phyloP scores from a whole-genome alignment of 2,888 invertebrate species.

The Cyaniris semiargus region DNA sequence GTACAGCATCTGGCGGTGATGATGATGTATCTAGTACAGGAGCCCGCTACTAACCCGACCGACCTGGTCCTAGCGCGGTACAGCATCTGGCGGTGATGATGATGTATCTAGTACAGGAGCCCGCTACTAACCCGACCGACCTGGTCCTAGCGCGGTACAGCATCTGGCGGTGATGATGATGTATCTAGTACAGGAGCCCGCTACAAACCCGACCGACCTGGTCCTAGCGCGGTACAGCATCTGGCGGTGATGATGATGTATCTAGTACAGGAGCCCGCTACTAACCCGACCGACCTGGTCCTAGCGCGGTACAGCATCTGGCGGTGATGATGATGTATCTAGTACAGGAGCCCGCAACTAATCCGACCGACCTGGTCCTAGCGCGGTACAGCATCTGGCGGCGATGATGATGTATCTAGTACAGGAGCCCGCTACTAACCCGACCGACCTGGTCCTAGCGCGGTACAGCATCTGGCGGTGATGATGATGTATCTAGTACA shows the following conservation, averaged over 20 bases:
- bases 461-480: too few species aligned
- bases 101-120: too few species aligned
- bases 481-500: too few species aligned
- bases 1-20: conserved; percentile 70
- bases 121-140: too few species aligned
- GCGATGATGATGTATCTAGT: not conserved
- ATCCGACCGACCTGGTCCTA: conserved; percentile 77
- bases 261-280: conserved; percentile 31
- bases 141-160: too few species aligned
- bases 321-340: conserved; percentile 38
- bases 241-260: conserved; percentile 49
- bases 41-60: conserved; percentile 61
- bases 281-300: conserved; percentile 75
- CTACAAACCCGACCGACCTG: too few species aligned
- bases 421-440: too few species aligned
- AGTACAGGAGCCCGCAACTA: conserved; percentile 37
- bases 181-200: too few species aligned
- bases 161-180: too few species aligned
- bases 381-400: conserved; percentile 74
- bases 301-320: conserved; percentile 76
- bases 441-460: too few species aligned
- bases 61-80: conserved; percentile 74
- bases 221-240: conserved; percentile 78
- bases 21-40: not conserved
- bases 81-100: too few species aligned